Conservation (phyloP, 2,113 vertebrate genomes). For the Octodon degus region DNA sequence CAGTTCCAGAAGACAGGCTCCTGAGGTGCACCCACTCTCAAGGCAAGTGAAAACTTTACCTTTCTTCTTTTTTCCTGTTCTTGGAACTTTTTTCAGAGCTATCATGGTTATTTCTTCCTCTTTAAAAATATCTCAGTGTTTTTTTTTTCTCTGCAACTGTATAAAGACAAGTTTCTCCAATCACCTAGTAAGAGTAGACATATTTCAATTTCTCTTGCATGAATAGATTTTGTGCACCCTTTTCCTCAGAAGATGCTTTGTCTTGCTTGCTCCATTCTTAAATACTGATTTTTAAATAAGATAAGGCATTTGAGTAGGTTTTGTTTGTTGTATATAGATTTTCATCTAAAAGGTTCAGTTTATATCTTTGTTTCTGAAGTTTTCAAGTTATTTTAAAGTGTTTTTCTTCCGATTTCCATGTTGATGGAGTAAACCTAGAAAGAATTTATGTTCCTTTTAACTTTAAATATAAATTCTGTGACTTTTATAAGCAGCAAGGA, state of each 20-base stretch:
- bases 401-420: neutral
- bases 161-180: constrained; percentile 45
- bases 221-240: neutral
- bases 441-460: neutral
- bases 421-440: neutral
- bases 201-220: neutral
- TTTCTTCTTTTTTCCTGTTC: neutral
- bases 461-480: constrained; percentile 21
- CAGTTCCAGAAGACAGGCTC: constrained; percentile 73
- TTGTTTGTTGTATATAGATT: neutral
- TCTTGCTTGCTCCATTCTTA: neutral
- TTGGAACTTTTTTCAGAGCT: neutral
- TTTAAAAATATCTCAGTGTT: constrained; percentile 4
- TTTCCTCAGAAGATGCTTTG: neutral
- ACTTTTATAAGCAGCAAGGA: neutral
- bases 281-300: neutral
- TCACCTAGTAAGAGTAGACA: constrained; percentile 35
- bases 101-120: neutral
- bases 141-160: constrained; percentile 20
- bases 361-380: neutral
- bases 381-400: neutral
- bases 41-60: constrained; percentile 45
- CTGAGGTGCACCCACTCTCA: rapidly evolving
- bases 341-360: neutral
- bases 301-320: neutral